These are phyloP conservation scores for Rhinatrema bivittatum DNA, from an alignment of 2,797 vertebrate species.

Conservation along the genomic window DNA sequence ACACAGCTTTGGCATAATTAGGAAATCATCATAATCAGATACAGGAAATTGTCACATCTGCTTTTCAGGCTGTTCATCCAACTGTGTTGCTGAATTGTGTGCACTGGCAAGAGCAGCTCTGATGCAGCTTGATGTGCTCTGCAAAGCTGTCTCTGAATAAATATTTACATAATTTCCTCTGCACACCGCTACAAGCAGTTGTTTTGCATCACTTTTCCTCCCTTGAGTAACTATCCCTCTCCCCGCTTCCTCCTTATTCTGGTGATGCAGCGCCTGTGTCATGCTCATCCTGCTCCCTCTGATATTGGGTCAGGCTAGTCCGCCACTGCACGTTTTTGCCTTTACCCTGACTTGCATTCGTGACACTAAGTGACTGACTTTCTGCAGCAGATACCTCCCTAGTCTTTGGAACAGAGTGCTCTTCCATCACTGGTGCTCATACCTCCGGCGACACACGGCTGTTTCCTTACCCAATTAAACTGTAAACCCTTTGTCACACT, in stretches of 20 bases:
- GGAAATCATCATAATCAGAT: constrained; percentile 55
- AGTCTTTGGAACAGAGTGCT: too few relatives aligned
- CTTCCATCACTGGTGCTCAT: too few relatives aligned
- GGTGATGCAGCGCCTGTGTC: constrained; percentile 10
- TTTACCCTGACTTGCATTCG: too few relatives aligned
- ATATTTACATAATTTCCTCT: constrained; percentile 43
- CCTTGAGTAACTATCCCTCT: constrained; percentile 21
- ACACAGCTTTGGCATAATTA: constrained; percentile 55
- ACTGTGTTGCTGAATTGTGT: constrained; percentile 28
- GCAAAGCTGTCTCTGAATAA: constrained; percentile 39
- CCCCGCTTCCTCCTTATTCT: constrained; percentile 1
- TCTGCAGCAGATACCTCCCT: too few relatives aligned
- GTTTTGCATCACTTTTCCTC: constrained; percentile 31
- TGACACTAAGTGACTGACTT: too few relatives aligned
- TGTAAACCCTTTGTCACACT: too few relatives aligned
- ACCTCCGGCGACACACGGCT: too few relatives aligned
- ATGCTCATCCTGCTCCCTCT: neutral
- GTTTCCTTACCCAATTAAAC: too few relatives aligned
- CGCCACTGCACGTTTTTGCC: neutral
- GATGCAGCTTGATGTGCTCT: constrained; percentile 31
- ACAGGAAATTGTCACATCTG: constrained; percentile 69
- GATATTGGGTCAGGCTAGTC: neutral
- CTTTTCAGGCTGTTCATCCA: constrained; percentile 49
- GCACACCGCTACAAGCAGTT: constrained; percentile 29
- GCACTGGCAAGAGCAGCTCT: constrained; percentile 24